Evolutionary conservation across 2,888 invertebrate species (phyloP).

Genomic region (Bimastos eiseni): DNA sequence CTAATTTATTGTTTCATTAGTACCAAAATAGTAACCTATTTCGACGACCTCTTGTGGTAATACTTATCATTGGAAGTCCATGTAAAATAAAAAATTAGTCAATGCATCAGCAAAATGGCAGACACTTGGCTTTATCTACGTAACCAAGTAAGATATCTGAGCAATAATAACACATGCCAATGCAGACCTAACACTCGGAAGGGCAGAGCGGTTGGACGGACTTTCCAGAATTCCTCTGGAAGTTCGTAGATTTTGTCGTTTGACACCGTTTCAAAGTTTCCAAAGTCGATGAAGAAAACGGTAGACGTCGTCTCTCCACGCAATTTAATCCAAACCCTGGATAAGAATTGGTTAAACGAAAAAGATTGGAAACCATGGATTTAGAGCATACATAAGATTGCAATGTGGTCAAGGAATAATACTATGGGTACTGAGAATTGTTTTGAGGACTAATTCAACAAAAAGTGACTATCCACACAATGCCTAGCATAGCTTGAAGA

Average conservation of each 20-base stretch:
- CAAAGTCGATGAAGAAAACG: slow-evolving; percentile 19
- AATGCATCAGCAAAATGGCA: too few relatives aligned
- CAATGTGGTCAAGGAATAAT: too few relatives aligned
- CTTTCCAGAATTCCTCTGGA: slow-evolving; percentile 17
- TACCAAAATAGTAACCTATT: too few relatives aligned
- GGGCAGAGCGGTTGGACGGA: slow-evolving; percentile 7
- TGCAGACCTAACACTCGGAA: not conserved
- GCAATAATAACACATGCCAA: not conserved
- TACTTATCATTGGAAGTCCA: too few relatives aligned
- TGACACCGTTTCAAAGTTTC: not conserved
- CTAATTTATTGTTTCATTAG: too few relatives aligned
- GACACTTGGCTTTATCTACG: not conserved
- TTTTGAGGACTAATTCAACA: too few relatives aligned
- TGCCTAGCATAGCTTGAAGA: too few relatives aligned
- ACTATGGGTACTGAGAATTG: too few relatives aligned
- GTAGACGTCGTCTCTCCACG: not conserved
- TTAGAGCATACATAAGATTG: too few relatives aligned
- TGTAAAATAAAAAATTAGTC: too few relatives aligned
- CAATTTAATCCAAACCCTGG: not conserved
- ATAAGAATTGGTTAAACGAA: not conserved
- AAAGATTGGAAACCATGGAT: not conserved
- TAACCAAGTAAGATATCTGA: not conserved
- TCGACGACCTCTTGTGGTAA: too few relatives aligned
- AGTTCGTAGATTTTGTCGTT: not conserved
- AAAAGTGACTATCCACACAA: too few relatives aligned